phyloP scores from a whole-genome alignment of 2,888 invertebrate genomes.

The Sinopyrophorus schimmeli region DNA sequence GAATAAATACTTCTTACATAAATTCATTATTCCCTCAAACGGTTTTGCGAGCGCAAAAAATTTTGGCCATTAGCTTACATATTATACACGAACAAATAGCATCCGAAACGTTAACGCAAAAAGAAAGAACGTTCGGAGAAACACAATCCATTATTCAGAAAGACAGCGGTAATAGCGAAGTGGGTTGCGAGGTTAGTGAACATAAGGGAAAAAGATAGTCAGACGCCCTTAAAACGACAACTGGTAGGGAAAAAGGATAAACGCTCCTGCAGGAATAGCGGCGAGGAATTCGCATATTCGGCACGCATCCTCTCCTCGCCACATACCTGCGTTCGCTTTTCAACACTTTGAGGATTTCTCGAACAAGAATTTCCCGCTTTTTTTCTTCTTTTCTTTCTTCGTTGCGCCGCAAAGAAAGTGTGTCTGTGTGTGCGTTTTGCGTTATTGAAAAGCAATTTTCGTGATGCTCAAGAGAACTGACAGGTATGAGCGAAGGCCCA shows the following conservation, averaged over 20 bases:
- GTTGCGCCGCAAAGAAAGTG: no score
- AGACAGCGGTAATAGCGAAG: slow-evolving; percentile 47
- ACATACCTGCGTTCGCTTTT: slow-evolving; percentile 33
- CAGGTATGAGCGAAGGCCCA: slow-evolving; percentile 13
- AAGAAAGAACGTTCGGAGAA: slow-evolving; percentile 41
- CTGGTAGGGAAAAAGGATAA: slow-evolving; percentile 18
- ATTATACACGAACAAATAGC: slow-evolving; percentile 34
- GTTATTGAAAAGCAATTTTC: slow-evolving; percentile 17
- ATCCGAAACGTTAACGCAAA: slow-evolving; percentile 32
- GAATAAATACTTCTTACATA: slow-evolving; percentile 22
- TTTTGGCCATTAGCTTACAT: slow-evolving; percentile 28
- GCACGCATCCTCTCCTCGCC: slow-evolving; percentile 31
- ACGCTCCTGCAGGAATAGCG: slow-evolving; percentile 17
- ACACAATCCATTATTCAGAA: slow-evolving; percentile 47
- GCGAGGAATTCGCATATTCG: slow-evolving; percentile 31
- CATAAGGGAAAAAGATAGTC: slow-evolving; percentile 29
- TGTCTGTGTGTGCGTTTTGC: no score
- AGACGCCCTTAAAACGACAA: slow-evolving; percentile 15
- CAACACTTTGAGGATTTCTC: no score
- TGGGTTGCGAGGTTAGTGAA: slow-evolving; percentile 37
- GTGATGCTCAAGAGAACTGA: slow-evolving; percentile 17
- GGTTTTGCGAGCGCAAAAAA: slow-evolving; percentile 25
- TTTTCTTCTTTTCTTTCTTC: no score
- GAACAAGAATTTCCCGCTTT: no score
- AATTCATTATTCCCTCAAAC: slow-evolving; percentile 28